These are phyloP conservation scores for Naso thynnoides DNA, from an alignment of 2,797 vertebrate genomes.

Conservation along the genomic window DNA sequence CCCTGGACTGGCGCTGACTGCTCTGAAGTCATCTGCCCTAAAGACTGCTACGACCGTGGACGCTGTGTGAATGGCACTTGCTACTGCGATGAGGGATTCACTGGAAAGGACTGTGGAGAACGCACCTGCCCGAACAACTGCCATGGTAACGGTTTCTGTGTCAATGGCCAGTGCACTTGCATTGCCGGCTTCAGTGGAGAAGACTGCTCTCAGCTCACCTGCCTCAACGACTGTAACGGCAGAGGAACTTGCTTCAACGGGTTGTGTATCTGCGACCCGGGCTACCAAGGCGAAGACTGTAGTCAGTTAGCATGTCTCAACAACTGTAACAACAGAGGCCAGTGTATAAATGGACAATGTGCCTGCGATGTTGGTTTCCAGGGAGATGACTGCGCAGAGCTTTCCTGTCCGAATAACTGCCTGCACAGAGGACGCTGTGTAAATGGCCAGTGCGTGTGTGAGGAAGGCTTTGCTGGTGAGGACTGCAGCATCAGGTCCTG, in stretches of 20 bases:
- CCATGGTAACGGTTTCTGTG: slow-evolving; percentile 85
- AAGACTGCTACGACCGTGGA: slow-evolving; percentile 91
- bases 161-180: slow-evolving; percentile 90
- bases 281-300: slow-evolving; percentile 89
- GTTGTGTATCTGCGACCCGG: slow-evolving; percentile 88
- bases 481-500: slow-evolving; percentile 88
- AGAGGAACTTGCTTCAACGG: slow-evolving; percentile 87
- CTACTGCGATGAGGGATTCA: slow-evolving; percentile 89
- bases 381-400: slow-evolving; percentile 86
- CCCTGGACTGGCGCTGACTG: slow-evolving; percentile 93
- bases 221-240: slow-evolving; percentile 88
- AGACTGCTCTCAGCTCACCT: slow-evolving; percentile 88
- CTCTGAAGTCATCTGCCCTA: slow-evolving; percentile 90
- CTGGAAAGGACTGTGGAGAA: slow-evolving; percentile 89
- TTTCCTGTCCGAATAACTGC: slow-evolving; percentile 86
- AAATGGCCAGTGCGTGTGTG: slow-evolving; percentile 88
- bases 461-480: slow-evolving; percentile 84
- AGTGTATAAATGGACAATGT: slow-evolving; percentile 88
- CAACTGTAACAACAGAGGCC: slow-evolving; percentile 86
- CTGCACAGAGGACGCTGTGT: slow-evolving; percentile 83
- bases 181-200: slow-evolving; percentile 85
- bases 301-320: slow-evolving; percentile 85
- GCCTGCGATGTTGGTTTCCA: slow-evolving; percentile 87
- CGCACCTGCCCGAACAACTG: slow-evolving; percentile 88
- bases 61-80: slow-evolving; percentile 93